Evolutionary conservation across 2,888 invertebrate genomes (phyloP).

Genomic region (Tetropium fuscum): DNA sequence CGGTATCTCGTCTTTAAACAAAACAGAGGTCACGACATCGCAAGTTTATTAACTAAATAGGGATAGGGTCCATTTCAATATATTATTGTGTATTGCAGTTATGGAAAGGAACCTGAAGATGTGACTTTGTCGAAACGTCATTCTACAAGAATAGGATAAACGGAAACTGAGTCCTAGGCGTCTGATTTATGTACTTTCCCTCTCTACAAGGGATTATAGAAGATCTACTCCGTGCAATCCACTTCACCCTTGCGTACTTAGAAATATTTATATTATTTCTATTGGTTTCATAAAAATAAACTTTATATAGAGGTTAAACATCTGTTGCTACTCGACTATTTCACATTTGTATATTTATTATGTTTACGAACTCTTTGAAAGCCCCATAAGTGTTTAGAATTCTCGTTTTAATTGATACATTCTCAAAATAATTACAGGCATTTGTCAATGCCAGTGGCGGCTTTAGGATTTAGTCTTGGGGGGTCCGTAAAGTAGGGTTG

Average conservation of each 20-base stretch:
- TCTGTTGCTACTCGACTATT: slow-evolving; percentile 34
- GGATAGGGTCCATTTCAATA: too few species aligned
- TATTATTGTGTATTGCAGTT: too few species aligned
- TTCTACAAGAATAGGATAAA: too few species aligned
- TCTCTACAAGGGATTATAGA: not conserved
- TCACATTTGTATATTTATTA: slow-evolving; percentile 30
- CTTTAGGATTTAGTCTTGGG: too few species aligned
- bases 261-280: slow-evolving; percentile 36
- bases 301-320: slow-evolving; percentile 34
- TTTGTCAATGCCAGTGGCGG: not conserved
- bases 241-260: not conserved
- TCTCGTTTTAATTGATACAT: slow-evolving; percentile 19
- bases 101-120: too few species aligned
- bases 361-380: slow-evolving; percentile 29
- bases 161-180: too few species aligned
- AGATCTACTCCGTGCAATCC: not conserved
- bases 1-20: too few species aligned
- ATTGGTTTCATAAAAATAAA: slow-evolving; percentile 33
- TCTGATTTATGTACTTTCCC: too few species aligned
- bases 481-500: too few species aligned
- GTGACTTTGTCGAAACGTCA: too few species aligned
- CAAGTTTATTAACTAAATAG: too few species aligned
- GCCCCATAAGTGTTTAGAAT: slow-evolving; percentile 22
- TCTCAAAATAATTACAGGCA: slow-evolving; percentile 16
- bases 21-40: too few species aligned